Evolutionary conservation across 2,888 invertebrate genomes (phyloP), one percentile per base, ranked within the genome.

Genomic region (Lasius fuliginosus): DNA sequence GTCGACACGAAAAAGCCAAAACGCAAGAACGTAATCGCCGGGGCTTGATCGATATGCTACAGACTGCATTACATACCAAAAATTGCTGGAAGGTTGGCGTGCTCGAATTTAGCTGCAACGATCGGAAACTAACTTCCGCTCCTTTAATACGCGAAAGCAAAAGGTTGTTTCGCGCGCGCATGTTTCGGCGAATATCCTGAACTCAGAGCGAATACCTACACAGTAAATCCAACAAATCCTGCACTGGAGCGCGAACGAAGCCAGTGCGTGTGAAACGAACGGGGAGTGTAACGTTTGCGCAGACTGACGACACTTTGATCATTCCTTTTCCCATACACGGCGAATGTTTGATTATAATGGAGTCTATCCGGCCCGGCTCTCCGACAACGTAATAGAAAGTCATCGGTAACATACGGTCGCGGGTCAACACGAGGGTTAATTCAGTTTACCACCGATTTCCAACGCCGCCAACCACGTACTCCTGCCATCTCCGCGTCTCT

Each of bases 361-460:
- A 91, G 92, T 90, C 85, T 71, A 23, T 58, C 58, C 75, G 83
- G 42, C 46, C 60, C 83, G 69, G 74, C 68, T 68, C 67, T 65
- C 53, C 64, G 74, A 64, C 79, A 75, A 87, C 88, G 91, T 93
- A 92, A 92, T 92, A 87, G 92, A 92, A 92, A 93, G 92, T 92
- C 91, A 92, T 93, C 89, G 93, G 90, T 90, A 92, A 90, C 92
- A 89, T 91, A 91, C 90, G 90, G 91, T 91, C 85, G 85, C 89
- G 87, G 91, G 90, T 92, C 91, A 93, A 92, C 91, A 91, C 71
- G 58, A 83, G 88, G 88, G 92, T 92, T 93, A 93, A 93, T 93
- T 93, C 92, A 90, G 90, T 93, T 93, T 92, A 91, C 91, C 90
- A 77, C 85, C 90, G 91, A 92, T 92, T 92, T 92, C 89, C 85